Conservation (phyloP, 1,140 invertebrate genomes). For the Drosophila kohkoa region DNA sequence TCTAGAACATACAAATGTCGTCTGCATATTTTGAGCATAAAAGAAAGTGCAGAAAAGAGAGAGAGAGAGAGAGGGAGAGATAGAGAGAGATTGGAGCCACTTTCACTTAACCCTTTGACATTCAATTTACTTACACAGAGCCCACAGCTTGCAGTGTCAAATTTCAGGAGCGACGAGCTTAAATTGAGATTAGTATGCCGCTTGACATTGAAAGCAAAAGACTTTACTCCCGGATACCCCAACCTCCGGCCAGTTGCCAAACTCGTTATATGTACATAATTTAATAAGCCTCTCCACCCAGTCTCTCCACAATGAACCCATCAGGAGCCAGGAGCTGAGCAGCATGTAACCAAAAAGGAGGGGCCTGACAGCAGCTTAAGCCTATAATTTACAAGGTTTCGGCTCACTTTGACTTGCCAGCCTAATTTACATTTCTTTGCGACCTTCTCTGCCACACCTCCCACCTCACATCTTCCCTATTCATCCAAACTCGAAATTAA, state of each 20-base stretch:
- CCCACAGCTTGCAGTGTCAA: conserved; percentile 46
- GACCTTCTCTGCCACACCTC: not conserved
- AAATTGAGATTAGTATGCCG: conserved; percentile 66
- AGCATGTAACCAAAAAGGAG: conserved; percentile 49
- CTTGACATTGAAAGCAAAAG: conserved; percentile 56
- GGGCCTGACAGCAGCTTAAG: conserved; percentile 58
- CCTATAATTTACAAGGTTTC: conserved; percentile 82
- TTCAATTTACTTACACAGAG: conserved; percentile 63
- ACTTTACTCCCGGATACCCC: conserved; percentile 16
- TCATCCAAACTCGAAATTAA: conserved; percentile 69
- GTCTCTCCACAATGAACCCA: not conserved
- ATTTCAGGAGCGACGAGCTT: conserved; percentile 47
- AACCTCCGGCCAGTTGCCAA: conserved; percentile 1
- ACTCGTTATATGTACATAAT: conserved; percentile 53
- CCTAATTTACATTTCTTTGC: conserved; percentile 72
- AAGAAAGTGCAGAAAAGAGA: not conserved
- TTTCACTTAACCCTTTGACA: conserved; percentile 66
- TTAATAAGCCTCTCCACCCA: conserved; percentile 65
- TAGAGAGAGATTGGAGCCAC: conserved; percentile 27
- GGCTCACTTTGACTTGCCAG: conserved; percentile 70
- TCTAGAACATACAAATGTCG: conserved; percentile 35
- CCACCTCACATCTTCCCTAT: conserved; percentile 20
- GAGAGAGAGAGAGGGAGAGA: not conserved
- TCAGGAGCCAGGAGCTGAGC: conserved; percentile 20
- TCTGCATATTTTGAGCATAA: conserved; percentile 32